Evolutionary conservation across 2,888 invertebrate species (phyloP), one percentile per base, ranked within the genome.

Genomic region (Melitaea athalia): DNA sequence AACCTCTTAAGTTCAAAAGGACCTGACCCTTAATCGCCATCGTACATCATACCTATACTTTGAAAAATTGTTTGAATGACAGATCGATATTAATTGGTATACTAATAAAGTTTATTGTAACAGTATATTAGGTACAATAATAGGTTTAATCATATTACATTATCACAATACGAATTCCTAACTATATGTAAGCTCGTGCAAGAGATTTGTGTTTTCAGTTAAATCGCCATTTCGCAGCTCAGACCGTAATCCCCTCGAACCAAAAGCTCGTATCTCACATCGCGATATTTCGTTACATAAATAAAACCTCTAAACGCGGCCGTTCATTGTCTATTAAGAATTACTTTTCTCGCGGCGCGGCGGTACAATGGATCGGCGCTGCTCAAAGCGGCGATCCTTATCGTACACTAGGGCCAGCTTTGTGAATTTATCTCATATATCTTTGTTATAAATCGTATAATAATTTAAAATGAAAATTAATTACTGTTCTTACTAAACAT

Each of bases 271-370:
- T 57, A 57, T 57, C 57, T 57, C n/a, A 57, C 57, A 57, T 57
- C 57, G 57, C 38, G 57, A 57, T 87, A 87, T 88, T 71, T 69
- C 50, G 81, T 85, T 87, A 88, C 87, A 89, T 89, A 90, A 89
- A 91, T 91, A 91, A 90, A 89, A 87, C 83, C 85, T 86, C 85
- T 91, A 91, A 91, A 89, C 88, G 83, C 85, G 63, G 77, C 84
- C 85, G 59, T 84, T 89, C 85, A 91, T 92, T 91, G 92, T 92
- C 91, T 92, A 91, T 88, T 92, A 89, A 87, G 89, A 90, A 89
- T 90, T 87, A 89, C 86, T 91, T 91, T 89, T 88, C 87, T 89
- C 87, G 86, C 72, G 70, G 68, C 72, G 68, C 72, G 71, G 69
- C 71, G 53, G 67, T 81, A 91, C 91, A 92, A 92, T 91, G 87